These are phyloP conservation scores for Raja brachyura DNA, from an alignment of 2,113 vertebrate genomes.

Conservation along the genomic window DNA sequence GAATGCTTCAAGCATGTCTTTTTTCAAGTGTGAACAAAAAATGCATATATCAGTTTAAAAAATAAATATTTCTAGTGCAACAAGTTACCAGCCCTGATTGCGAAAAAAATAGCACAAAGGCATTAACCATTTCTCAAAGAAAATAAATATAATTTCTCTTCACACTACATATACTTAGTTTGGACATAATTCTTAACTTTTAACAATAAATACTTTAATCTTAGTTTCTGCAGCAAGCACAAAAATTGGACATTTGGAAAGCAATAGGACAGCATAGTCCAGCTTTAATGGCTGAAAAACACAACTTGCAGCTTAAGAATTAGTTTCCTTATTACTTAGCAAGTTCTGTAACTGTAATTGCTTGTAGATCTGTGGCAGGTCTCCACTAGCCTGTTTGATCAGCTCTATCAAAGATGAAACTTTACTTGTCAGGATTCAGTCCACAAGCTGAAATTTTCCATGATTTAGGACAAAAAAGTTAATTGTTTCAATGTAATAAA, in stretches of 20 bases:
- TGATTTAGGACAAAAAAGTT: background rate
- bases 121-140: background rate
- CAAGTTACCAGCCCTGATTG: background rate
- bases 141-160: background rate
- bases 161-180: background rate
- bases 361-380: background rate
- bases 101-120: background rate
- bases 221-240: background rate
- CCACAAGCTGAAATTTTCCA: background rate
- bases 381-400: background rate
- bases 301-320: background rate
- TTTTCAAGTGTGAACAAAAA: background rate
- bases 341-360: background rate
- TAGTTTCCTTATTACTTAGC: slow-evolving; percentile 5
- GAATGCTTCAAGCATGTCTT: background rate
- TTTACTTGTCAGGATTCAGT: slow-evolving; percentile 1
- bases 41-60: background rate
- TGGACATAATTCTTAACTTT: background rate
- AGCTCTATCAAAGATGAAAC: slow-evolving; percentile 16
- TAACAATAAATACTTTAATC: background rate
- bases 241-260: background rate
- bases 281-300: background rate
- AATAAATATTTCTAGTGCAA: background rate
- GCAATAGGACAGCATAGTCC: background rate
- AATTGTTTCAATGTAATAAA: too few relatives aligned